Percentiles rank a stretch among this genome's conserved stretches.
These are phyloP conservation scores for Cybosia mesomella DNA, from an alignment of 2,888 invertebrate species.

Conservation along the genomic window DNA sequence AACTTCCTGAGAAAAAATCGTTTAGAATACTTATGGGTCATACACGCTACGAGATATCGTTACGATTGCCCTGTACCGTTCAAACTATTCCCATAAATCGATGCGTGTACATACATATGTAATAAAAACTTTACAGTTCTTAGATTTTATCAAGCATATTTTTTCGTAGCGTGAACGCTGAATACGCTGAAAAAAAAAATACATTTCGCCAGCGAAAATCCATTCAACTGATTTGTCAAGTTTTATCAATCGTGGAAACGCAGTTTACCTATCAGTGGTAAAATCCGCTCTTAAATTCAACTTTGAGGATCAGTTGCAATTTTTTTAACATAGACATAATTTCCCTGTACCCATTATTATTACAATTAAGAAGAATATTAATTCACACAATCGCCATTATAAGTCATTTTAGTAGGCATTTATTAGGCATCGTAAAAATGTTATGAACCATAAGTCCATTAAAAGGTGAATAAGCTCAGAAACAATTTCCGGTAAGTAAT, in stretches of 20 bases:
- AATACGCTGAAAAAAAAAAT: too few species aligned
- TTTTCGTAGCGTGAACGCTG: too few species aligned
- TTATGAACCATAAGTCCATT: conserved; percentile 4
- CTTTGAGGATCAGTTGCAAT: neutral
- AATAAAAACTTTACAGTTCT: too few species aligned
- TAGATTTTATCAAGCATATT: too few species aligned
- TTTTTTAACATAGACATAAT: neutral
- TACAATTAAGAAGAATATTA: neutral
- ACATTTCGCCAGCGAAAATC: neutral
- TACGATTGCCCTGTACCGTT: too few species aligned
- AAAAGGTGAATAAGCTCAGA: conserved; percentile 1
- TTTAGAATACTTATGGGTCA: too few species aligned
- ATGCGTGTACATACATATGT: too few species aligned
- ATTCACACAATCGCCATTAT: neutral
- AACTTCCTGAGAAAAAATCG: too few species aligned
- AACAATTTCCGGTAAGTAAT: conserved; percentile 3
- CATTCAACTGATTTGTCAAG: too few species aligned
- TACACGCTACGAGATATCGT: too few species aligned
- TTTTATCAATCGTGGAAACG: too few species aligned
- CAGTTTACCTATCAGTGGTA: neutral
- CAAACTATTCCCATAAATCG: too few species aligned
- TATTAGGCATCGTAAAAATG: neutral
- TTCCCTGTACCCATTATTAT: neutral
- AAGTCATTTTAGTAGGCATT: neutral
- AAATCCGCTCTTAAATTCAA: neutral